phyloP scores from a whole-genome alignment of 2,888 invertebrate species.

The Netelia melanura region DNA sequence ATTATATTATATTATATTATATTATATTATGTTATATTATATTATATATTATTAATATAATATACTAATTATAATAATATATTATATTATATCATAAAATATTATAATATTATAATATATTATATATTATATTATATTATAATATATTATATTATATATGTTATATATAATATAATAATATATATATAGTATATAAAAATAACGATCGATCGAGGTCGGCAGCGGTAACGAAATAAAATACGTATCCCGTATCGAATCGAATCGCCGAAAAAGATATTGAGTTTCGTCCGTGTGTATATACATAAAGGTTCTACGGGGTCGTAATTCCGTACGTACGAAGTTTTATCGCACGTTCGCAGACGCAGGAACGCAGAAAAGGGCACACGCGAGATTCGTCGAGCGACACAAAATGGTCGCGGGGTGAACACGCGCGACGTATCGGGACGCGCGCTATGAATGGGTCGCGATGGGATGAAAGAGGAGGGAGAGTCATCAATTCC shows the following conservation, averaged over 20 bases:
- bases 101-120: no score
- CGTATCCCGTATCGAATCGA: slow-evolving; percentile 65
- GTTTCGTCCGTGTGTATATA: slow-evolving; percentile 37
- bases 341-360: slow-evolving; percentile 55
- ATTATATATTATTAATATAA: no score
- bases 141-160: no score
- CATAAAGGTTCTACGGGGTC: slow-evolving; percentile 42
- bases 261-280: slow-evolving; percentile 58
- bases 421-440: slow-evolving; percentile 48
- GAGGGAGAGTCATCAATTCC: slow-evolving; percentile 77
- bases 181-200: not conserved
- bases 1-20: no score
- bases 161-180: no score
- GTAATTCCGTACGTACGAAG: slow-evolving; percentile 57
- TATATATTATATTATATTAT: no score
- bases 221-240: slow-evolving; percentile 57
- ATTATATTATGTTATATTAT: no score
- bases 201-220: slow-evolving; percentile 38
- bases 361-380: slow-evolving; percentile 22
- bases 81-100: no score
- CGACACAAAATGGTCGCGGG: slow-evolving; percentile 65
- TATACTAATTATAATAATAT: no score
- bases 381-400: slow-evolving; percentile 9
- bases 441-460: slow-evolving; percentile 68
- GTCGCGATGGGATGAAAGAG: slow-evolving; percentile 25